phyloP scores from a whole-genome alignment of 2,888 invertebrate genomes.

The Orthonychiurus folsomi region DNA sequence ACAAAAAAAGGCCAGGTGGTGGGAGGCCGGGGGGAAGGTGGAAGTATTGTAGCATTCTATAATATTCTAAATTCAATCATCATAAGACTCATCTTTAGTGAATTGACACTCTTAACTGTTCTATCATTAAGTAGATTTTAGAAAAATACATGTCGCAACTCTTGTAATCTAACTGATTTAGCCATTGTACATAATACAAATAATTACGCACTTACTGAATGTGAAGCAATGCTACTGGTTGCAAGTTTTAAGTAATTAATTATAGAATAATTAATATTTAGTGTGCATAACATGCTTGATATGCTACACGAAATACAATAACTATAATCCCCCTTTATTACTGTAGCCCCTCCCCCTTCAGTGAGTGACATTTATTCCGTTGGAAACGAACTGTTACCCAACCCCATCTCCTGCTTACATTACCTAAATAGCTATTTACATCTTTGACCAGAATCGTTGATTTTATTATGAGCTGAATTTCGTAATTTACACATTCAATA shows the following conservation, averaged over 20 bases:
- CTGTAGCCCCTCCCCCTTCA: no score
- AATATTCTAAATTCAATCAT: constrained; percentile 20
- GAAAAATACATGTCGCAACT: background rate
- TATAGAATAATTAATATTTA: no score
- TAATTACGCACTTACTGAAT: background rate
- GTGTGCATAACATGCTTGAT: no score
- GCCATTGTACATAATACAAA: background rate
- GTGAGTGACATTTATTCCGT: no score
- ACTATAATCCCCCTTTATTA: no score
- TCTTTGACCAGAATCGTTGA: background rate
- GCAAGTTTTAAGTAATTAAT: no score
- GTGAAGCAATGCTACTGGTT: no score
- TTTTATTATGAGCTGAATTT: background rate
- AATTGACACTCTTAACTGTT: background rate
- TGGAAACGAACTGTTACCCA: no score
- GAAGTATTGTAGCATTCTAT: constrained; percentile 33
- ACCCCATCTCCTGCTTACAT: no score
- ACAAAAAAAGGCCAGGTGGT: constrained; percentile 23
- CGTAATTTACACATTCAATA: background rate
- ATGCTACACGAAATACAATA: no score
- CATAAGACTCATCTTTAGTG: constrained; percentile 5
- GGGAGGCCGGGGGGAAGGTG: constrained; percentile 26
- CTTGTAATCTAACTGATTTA: background rate
- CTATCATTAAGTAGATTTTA: background rate
- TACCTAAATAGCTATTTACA: no score